These are phyloP conservation scores for Macaria liturata DNA, from an alignment of 2,888 invertebrate genomes.

Conservation along the genomic window DNA sequence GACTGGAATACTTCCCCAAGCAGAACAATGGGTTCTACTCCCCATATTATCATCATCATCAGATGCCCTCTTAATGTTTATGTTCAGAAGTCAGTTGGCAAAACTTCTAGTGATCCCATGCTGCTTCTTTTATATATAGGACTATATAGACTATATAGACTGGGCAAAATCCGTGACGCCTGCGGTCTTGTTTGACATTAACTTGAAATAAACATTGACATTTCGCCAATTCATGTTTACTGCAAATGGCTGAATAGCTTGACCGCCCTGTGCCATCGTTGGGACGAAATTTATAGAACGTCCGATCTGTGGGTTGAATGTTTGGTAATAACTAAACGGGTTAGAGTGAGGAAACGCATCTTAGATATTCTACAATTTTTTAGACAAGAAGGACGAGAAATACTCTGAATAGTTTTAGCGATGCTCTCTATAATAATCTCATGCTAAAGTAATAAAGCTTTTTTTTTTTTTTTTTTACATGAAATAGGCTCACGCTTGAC, in stretches of 20 bases:
- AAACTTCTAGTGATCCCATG: too few species aligned
- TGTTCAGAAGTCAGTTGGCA: too few species aligned
- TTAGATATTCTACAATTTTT: slow-evolving; percentile 1
- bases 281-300: slow-evolving; percentile 30
- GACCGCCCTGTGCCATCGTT: slow-evolving; percentile 29
- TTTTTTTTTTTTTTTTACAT: too few species aligned
- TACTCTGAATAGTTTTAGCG: too few species aligned
- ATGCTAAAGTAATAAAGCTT: too few species aligned
- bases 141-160: slow-evolving; percentile 46
- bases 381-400: neutral
- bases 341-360: neutral
- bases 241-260: slow-evolving; percentile 14
- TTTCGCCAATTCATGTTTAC: slow-evolving; percentile 53
- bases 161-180: slow-evolving; percentile 47
- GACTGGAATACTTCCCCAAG: too few species aligned
- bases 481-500: too few species aligned
- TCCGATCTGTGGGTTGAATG: slow-evolving; percentile 21
- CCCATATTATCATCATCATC: too few species aligned
- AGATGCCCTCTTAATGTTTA: too few species aligned
- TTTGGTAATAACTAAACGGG: slow-evolving; percentile 16
- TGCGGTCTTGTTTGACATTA: slow-evolving; percentile 73
- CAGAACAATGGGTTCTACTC: too few species aligned
- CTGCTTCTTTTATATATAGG: neutral
- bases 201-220: slow-evolving; percentile 72
- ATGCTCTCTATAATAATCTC: too few species aligned